A percentile compares a stretch with the other conserved stretches of the same genome.
phyloP scores from a whole-genome alignment of 92 coral and sea anemone species.

The Zoanthus sansibaricus region DNA sequence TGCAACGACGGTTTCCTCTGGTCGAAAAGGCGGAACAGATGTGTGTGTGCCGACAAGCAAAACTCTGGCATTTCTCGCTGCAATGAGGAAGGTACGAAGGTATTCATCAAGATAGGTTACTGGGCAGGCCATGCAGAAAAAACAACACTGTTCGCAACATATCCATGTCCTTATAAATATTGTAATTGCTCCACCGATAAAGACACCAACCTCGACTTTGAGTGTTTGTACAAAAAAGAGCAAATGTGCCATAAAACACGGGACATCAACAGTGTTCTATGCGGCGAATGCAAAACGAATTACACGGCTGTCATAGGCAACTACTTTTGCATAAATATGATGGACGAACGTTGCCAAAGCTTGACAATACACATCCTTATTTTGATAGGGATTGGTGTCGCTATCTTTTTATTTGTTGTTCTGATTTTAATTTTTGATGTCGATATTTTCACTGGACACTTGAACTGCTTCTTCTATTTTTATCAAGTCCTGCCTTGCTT shows the following conservation, averaged over 20 bases:
- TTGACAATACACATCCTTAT: neutral
- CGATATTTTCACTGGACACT: conserved; percentile 27
- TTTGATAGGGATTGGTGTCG: neutral
- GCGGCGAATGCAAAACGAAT: neutral
- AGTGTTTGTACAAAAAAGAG: conserved; percentile 46
- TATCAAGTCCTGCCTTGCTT: conserved; percentile 54
- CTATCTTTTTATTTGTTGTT: neutral
- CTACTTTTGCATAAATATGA: neutral
- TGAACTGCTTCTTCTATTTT: conserved; percentile 40
- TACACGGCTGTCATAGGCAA: conserved; percentile 12
- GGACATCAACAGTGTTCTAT: neutral
- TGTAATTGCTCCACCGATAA: conserved; percentile 4
- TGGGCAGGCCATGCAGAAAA: conserved; percentile 4
- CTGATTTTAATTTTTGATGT: conserved; percentile 3
- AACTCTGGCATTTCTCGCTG: conserved; percentile 36
- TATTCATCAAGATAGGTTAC: conserved; percentile 28
- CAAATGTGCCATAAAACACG: conserved; percentile 13
- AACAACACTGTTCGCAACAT: neutral
- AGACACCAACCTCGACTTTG: conserved; percentile 10
- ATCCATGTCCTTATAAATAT: conserved; percentile 5
- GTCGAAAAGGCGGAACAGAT: neutral
- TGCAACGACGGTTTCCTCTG: conserved; percentile 31
- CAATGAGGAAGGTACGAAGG: conserved; percentile 6
- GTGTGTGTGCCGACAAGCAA: neutral
- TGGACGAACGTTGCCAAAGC: neutral